A percentile compares a stretch with the other conserved stretches of the same genome.
phyloP scores from a whole-genome alignment of 1,140 invertebrate genomes.

The Steinernema feltiae region DNA sequence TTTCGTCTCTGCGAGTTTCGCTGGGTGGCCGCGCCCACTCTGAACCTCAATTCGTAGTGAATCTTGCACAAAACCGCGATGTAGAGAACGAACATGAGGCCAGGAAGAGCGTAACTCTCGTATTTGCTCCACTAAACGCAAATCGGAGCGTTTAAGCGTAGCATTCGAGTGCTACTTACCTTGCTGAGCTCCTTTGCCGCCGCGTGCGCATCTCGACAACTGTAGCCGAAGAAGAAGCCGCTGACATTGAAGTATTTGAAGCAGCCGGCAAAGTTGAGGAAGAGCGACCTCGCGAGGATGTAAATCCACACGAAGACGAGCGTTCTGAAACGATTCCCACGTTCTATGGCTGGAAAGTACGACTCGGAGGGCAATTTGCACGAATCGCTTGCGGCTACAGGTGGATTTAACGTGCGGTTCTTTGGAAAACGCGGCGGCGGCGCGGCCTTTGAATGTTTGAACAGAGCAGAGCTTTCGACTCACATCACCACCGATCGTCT shows the following conservation, averaged over 20 bases:
- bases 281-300: too few species aligned
- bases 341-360: too few species aligned
- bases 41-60: not conserved
- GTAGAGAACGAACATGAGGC: not conserved
- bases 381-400: too few species aligned
- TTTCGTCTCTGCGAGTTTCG: not conserved
- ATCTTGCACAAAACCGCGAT: not conserved
- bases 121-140: not conserved
- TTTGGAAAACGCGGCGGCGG: too few species aligned
- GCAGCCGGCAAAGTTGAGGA: not conserved
- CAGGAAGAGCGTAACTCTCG: not conserved
- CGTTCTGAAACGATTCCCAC: too few species aligned
- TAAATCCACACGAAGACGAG: too few species aligned
- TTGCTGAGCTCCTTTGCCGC: not conserved
- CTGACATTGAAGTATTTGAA: not conserved
- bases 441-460: too few species aligned
- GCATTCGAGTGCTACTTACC: not conserved
- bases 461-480: too few species aligned
- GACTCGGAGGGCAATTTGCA: too few species aligned
- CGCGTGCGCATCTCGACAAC: too few species aligned
- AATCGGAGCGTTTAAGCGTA: not conserved
- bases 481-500: not conserved
- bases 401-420: too few species aligned
- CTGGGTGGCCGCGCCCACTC: not conserved
- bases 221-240: too few species aligned